phyloP scores from a whole-genome alignment of 2,797 vertebrate genomes.

The Epinephelus awoara region DNA sequence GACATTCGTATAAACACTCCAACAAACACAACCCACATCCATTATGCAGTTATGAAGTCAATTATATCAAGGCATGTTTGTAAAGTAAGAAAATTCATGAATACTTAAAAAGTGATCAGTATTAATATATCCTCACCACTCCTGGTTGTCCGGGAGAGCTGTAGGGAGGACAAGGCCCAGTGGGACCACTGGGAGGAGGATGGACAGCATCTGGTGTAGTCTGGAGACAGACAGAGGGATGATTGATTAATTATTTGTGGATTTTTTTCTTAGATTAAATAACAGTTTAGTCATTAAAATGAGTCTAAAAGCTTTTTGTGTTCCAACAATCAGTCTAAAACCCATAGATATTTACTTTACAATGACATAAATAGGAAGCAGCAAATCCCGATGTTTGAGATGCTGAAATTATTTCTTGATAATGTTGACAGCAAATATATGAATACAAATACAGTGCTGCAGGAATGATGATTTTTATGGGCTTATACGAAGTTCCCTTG shows the following conservation, averaged over 20 bases:
- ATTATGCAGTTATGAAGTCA: neutral
- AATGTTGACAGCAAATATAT: too few relatives aligned
- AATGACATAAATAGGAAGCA: too few relatives aligned
- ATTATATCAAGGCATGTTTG: neutral
- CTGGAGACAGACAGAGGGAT: constrained; percentile 19
- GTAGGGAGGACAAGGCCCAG: constrained; percentile 70
- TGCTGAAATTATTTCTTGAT: too few relatives aligned
- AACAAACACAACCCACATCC: neutral
- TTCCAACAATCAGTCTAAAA: too few relatives aligned
- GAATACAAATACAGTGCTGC: too few relatives aligned
- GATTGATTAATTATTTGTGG: neutral
- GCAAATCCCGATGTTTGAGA: too few relatives aligned
- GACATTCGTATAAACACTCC: too few relatives aligned
- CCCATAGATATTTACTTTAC: too few relatives aligned
- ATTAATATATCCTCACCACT: constrained; percentile 37
- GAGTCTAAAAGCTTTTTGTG: too few relatives aligned
- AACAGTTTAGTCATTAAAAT: neutral
- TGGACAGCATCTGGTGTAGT: neutral
- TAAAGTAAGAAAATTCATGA: neutral
- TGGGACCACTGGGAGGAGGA: constrained; percentile 51
- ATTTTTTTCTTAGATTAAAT: neutral
- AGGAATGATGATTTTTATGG: too few relatives aligned
- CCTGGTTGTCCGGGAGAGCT: constrained; percentile 50
- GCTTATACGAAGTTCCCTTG: too few relatives aligned
- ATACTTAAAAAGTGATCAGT: neutral